Base-by-base conservation (phyloP, 1,140 invertebrate genomes). In the Drosophila sechellia region DNA sequence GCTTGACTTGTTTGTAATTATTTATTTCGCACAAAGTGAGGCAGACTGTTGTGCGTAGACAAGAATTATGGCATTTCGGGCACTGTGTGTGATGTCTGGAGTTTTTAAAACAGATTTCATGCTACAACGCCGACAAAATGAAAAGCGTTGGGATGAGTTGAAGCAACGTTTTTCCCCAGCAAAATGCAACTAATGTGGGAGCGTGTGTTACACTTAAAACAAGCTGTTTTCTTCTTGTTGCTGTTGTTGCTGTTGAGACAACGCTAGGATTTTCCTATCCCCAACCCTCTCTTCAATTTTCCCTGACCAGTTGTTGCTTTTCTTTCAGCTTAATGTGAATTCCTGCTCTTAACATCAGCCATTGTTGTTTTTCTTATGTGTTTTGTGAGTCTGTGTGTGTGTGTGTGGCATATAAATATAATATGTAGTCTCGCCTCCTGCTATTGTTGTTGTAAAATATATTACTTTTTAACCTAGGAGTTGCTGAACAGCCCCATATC, bases 1-100 rank as follows among this genome's bases (percentile, higher is more conserved):
- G 83, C 83, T 79, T 87, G 83, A 83, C 83, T 87, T 86, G 83
- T 76, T 85, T 72, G 83, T 87, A 86, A 86, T 86, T 86, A 86
- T 86, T 86, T 86, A 86, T 86, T 86, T 86, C 83, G 68, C 61
- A 76, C 76, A 78, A 72, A 81, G 83, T 81, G 83, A 66, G 63
- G 70, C 75, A 87, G 66, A 81, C 83, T 81, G 70, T 59, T 72
- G 78, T 81, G 83, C 83, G 79, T 87, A 79, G 78, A 76, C 83
- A 86, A 79, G 83, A 86, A 81, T 86, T 86, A 86, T 86, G 79
- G 79, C 83, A 75, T 79, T 83, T 63, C 69, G 71, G 70, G 78
- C 79, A 84, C 86, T 86, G 83, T 79, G 64, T 81, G 81, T 70
- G 48, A 39, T 58, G 77, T 85, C 58, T 72, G 48, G 59, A 39